Evolutionary conservation across 2,797 vertebrate species (phyloP).

Genomic region (Gymnoscopelus microlampas): DNA sequence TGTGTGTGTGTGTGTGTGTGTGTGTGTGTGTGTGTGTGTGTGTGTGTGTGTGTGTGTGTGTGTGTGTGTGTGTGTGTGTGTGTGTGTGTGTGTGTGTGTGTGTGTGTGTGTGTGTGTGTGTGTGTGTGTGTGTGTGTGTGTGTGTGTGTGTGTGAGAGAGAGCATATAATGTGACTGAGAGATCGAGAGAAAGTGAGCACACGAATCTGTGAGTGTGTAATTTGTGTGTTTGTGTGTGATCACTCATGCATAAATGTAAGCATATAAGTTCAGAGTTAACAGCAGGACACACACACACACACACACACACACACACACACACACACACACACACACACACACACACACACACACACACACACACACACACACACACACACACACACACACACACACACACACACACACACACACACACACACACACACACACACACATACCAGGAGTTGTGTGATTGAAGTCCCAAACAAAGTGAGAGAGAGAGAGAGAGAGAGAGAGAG

Average conservation of each 20-base stretch:
- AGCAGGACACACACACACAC: conserved; percentile 34
- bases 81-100: conserved; percentile 38
- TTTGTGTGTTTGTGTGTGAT: conserved; percentile 30
- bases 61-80: conserved; percentile 12
- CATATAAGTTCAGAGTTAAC: conserved; percentile 50
- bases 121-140: conserved; percentile 16
- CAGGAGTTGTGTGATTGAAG: too few species aligned
- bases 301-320: conserved; percentile 2
- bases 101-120: conserved; percentile 19
- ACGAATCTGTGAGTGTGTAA: background rate
- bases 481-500: too few species aligned
- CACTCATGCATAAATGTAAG: conserved; percentile 44
- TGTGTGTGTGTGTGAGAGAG: background rate
- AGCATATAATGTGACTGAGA: too few species aligned
- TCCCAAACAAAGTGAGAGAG: too few species aligned
- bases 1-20: background rate
- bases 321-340: conserved; percentile 19
- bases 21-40: conserved; percentile 10
- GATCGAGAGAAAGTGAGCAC: too few species aligned
- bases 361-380: conserved; percentile 21
- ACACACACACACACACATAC: conserved; percentile 29
- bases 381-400: conserved; percentile 1
- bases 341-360: background rate
- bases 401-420: conserved; percentile 1
- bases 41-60: background rate